Evolutionary conservation across 2,797 vertebrate species (phyloP).

Genomic region (Crypturellus tataupa): DNA sequence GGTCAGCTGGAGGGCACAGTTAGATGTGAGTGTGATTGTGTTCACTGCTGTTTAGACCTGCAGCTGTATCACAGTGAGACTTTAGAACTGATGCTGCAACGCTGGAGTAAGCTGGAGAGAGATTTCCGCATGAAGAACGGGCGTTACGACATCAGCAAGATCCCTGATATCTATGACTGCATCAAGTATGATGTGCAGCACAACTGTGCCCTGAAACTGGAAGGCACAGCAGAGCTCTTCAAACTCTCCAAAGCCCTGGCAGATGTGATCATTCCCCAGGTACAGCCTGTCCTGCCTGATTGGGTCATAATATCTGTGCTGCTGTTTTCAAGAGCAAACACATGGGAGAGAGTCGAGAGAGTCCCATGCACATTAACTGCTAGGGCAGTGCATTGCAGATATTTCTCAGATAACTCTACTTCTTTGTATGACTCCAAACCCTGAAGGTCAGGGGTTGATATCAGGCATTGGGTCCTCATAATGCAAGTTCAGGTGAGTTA

Average conservation of each 20-base stretch:
- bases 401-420: background rate
- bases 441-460: background rate
- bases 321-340: no score
- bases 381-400: background rate
- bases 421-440: background rate
- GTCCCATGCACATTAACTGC: background rate
- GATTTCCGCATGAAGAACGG: conserved; percentile 97
- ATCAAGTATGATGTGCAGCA: conserved; percentile 98
- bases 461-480: background rate
- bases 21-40: background rate
- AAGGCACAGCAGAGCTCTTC: conserved; percentile 94
- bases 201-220: conserved; percentile 89
- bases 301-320: rapidly evolving
- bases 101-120: conserved; percentile 96
- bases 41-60: conserved; percentile 84
- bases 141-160: conserved; percentile 98
- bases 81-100: conserved; percentile 96
- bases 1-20: background rate
- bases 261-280: conserved; percentile 97
- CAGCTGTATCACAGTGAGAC: conserved; percentile 98
- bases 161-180: conserved; percentile 98
- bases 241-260: conserved; percentile 93
- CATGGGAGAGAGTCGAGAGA: no score
- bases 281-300: conserved; percentile 40
- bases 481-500: background rate